These are phyloP conservation scores for Pectinophora gossypiella DNA, from an alignment of 1,140 invertebrate genomes.

Conservation along the genomic window DNA sequence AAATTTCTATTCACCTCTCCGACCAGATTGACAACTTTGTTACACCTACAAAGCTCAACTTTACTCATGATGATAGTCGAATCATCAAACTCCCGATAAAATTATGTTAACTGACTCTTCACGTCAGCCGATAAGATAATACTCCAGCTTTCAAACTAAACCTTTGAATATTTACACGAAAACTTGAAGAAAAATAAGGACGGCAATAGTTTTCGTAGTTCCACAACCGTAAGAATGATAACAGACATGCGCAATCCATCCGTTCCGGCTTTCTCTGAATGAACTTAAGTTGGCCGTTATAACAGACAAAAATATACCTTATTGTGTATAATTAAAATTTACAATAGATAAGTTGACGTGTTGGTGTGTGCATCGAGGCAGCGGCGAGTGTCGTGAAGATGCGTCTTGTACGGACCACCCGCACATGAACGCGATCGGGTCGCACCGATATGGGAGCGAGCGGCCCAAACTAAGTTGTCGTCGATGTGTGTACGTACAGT, in stretches of 20 bases:
- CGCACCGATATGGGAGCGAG: slow-evolving; percentile 32
- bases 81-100: not conserved
- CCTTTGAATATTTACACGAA: slow-evolving; percentile 26
- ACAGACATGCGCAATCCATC: slow-evolving; percentile 57
- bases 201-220: slow-evolving; percentile 61
- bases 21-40: not conserved
- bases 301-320: slow-evolving; percentile 33
- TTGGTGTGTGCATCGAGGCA: slow-evolving; percentile 49
- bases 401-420: slow-evolving; percentile 33
- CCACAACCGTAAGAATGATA: slow-evolving; percentile 42
- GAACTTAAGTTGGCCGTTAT: slow-evolving; percentile 19
- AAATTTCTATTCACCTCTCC: not conserved
- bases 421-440: slow-evolving; percentile 29
- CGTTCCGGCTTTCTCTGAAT: slow-evolving; percentile 32
- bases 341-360: slow-evolving; percentile 14
- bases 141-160: not conserved
- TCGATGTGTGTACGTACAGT: slow-evolving; percentile 48
- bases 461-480: slow-evolving; percentile 36
- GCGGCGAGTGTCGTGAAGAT: slow-evolving; percentile 39
- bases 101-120: not conserved
- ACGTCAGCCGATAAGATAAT: not conserved
- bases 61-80: not conserved
- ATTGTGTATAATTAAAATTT: slow-evolving; percentile 21
- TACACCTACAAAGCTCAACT: not conserved
- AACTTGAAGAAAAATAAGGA: slow-evolving; percentile 61